A percentile compares a stretch with the other conserved stretches of the same genome.
These are phyloP conservation scores for Galerucella pusilla DNA, from an alignment of 2,888 invertebrate genomes.

Conservation along the genomic window DNA sequence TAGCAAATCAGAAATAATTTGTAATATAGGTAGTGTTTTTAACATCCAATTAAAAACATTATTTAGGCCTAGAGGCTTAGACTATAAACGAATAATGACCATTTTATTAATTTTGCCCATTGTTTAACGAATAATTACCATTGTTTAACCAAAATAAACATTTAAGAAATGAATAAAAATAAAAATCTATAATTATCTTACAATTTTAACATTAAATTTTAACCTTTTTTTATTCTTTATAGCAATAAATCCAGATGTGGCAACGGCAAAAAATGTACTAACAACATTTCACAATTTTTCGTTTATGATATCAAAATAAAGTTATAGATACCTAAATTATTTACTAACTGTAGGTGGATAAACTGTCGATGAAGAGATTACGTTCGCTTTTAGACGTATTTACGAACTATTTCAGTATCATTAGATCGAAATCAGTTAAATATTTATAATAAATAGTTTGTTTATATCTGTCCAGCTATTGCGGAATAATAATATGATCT, in stretches of 20 bases:
- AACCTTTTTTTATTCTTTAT: too few species aligned
- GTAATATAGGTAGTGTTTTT: too few species aligned
- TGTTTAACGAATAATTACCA: too few species aligned
- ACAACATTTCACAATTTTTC: not conserved
- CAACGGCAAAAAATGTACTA: not conserved
- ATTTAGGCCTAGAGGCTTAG: too few species aligned
- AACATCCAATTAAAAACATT: too few species aligned
- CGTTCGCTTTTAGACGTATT: not conserved
- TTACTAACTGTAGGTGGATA: not conserved
- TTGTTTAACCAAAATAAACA: too few species aligned
- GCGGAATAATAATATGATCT: constrained; percentile 3
- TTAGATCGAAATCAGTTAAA: constrained; percentile 3
- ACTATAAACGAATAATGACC: too few species aligned
- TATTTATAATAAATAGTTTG: constrained; percentile 13
- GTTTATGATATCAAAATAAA: not conserved
- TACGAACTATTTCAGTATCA: constrained; percentile 7
- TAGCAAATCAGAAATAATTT: too few species aligned
- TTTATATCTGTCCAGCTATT: not conserved
- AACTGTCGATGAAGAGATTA: not conserved
- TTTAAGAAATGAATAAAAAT: too few species aligned
- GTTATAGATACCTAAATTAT: not conserved
- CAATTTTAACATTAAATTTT: too few species aligned
- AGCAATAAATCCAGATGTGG: not conserved
- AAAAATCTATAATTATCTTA: too few species aligned
- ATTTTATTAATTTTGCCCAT: too few species aligned